Percentiles rank a stretch among this genome's conserved stretches.
phyloP scores from a whole-genome alignment of 23 tunicate genomes.

The Trididemnum miniatum region DNA sequence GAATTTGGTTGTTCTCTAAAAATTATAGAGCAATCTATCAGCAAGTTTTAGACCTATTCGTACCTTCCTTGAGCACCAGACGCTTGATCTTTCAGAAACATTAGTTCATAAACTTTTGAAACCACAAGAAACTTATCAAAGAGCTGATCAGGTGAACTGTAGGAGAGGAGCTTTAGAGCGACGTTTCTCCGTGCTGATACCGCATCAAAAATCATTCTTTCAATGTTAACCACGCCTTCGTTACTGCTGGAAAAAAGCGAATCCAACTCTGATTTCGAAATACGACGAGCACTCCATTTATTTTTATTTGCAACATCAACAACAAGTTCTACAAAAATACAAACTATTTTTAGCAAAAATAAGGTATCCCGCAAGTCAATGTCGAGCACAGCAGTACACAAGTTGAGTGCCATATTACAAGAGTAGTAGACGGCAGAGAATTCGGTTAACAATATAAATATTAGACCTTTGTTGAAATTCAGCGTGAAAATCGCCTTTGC shows the following conservation, averaged over 20 bases:
- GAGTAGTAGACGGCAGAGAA: too few relatives aligned
- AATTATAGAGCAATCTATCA: too few relatives aligned
- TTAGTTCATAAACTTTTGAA: constrained; percentile 48
- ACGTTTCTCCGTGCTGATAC: constrained; percentile 30
- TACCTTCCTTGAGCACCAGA: too few relatives aligned
- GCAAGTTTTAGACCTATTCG: too few relatives aligned
- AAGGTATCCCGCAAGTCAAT: too few relatives aligned
- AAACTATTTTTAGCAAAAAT: not conserved
- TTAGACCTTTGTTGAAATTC: too few relatives aligned
- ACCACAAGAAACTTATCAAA: constrained; percentile 14
- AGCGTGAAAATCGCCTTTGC: too few relatives aligned
- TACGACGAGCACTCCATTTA: not conserved
- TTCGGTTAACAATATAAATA: too few relatives aligned
- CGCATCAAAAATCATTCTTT: constrained; percentile 22
- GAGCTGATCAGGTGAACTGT: not conserved
- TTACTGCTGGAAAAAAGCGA: not conserved
- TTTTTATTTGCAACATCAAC: not conserved
- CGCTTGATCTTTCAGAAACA: constrained; percentile 45
- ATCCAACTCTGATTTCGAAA: not conserved
- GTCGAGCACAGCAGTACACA: too few relatives aligned
- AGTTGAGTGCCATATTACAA: too few relatives aligned
- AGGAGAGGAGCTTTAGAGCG: constrained; percentile 18
- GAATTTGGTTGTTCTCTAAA: too few relatives aligned
- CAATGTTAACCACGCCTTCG: not conserved
- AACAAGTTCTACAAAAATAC: not conserved